Evolutionary conservation across 2,113 vertebrate genomes (phyloP), one percentile per base, ranked within the genome.

Genomic region (Poicephalus gulielmi): DNA sequence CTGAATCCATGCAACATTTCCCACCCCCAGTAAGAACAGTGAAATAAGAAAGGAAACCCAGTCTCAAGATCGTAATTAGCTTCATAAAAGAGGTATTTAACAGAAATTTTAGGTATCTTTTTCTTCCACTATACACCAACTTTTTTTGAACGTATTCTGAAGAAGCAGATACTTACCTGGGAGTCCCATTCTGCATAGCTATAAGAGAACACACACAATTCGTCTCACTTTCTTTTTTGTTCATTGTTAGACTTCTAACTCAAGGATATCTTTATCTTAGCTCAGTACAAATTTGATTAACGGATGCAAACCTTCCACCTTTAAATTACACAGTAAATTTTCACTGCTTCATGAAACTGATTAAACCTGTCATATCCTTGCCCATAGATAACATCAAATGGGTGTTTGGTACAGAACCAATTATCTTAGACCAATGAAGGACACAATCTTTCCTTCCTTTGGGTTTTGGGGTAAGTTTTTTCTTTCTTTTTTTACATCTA

Each of bases 301-400:
- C 1, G 0, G 76, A 94, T 63, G 79, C 53, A 94, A 88, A 95
- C 78, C 57, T 90, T 83, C 92, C 79, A 92, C 83, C 88, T 96
- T 92, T 88, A 75, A 90, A 43, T 93, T 81, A 86, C 35, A 20
- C 27, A 88, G 69, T 78, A 86, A 90, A 90, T 93, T 95, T 71
- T 93, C 64, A 90, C 39, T 74, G 76, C 79, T 78, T 86, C 76
- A 75, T 41, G 68, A 93, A 97, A 77, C 66, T 96, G 79, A 96
- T 94, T 92, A 96, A 84, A 79, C 43, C 24, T 81, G 88, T 81
- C 76, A 92, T 52, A 90, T 35, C 33, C 31, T 90, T 47, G 53
- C 39, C 62, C 37, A 83, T 0, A 82, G 66, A 91, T 67, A 90
- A 87, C 59, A 74, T 83, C 77, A 89, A 92, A 81, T 0, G 1